Evolutionary conservation across 2,797 vertebrate genomes (phyloP).

Genomic region (Cephalopachus bancanus): DNA sequence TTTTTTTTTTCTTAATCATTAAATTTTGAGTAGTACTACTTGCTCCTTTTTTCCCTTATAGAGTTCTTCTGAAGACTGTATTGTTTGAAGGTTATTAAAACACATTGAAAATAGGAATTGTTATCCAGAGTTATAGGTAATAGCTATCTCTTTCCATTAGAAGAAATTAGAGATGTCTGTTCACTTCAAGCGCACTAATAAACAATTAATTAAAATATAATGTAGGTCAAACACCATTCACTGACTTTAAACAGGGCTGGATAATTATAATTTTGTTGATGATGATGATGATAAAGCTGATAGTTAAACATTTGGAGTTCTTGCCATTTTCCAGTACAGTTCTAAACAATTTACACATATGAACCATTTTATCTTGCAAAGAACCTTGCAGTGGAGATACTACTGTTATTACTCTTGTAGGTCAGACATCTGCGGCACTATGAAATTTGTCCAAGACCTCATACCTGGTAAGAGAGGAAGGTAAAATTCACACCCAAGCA

Average conservation of each 20-base stretch:
- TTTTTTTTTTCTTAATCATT: neutral
- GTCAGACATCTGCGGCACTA: neutral
- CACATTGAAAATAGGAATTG: neutral
- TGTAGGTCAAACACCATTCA: neutral
- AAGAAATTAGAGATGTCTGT: neutral
- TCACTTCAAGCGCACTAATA: neutral
- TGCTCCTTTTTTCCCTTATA: neutral
- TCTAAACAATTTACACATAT: neutral
- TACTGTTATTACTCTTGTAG: neutral
- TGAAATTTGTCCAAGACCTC: neutral
- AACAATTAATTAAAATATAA: neutral
- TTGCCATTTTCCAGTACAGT: neutral
- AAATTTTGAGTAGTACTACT: conserved; percentile 16
- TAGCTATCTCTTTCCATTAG: neutral
- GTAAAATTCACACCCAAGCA: neutral
- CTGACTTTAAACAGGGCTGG: neutral
- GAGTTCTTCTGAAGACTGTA: neutral
- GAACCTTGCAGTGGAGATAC: neutral
- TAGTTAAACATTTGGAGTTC: neutral
- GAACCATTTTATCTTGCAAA: neutral
- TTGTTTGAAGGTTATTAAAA: conserved; percentile 56
- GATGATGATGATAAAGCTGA: neutral
- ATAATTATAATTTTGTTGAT: neutral
- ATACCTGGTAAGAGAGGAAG: neutral
- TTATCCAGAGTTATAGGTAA: neutral